Conservation (phyloP, 2,888 invertebrate species). For the Mesodorylaimus sp. region DNA sequence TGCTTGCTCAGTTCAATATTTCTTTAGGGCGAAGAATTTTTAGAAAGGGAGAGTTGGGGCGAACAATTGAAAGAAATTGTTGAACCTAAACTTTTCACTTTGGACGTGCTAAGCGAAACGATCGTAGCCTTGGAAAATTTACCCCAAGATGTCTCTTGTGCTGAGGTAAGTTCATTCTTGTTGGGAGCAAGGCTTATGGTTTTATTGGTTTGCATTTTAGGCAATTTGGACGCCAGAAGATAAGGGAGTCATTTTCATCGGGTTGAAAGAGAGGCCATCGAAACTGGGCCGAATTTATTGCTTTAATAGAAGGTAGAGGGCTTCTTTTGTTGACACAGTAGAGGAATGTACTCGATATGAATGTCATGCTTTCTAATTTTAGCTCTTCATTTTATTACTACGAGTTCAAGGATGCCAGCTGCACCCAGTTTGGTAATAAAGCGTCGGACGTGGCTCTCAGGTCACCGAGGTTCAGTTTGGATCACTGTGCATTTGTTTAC, state of each 20-base stretch:
- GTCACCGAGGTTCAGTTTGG: constrained; percentile 17
- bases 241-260: constrained; percentile 24
- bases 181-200: background rate
- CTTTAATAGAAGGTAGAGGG: constrained; percentile 14
- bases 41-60: constrained; percentile 21
- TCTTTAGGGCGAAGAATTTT: constrained; percentile 18
- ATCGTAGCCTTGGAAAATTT: constrained; percentile 14
- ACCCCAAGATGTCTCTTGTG: constrained; percentile 4
- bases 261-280: constrained; percentile 18
- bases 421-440: constrained; percentile 6
- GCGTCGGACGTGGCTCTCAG: constrained; percentile 10
- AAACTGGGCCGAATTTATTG: constrained; percentile 23
- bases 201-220: constrained; percentile 10
- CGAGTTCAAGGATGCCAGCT: background rate
- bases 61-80: constrained; percentile 20
- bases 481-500: constrained; percentile 14
- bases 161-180: background rate
- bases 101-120: constrained; percentile 17
- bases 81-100: constrained; percentile 22
- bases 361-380: background rate
- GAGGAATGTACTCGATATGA: background rate
- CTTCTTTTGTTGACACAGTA: background rate
- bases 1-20: background rate
- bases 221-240: constrained; percentile 23
- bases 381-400: background rate